phyloP scores from a whole-genome alignment of 2,797 vertebrate genomes.

The Buphagus erythrorhynchus region DNA sequence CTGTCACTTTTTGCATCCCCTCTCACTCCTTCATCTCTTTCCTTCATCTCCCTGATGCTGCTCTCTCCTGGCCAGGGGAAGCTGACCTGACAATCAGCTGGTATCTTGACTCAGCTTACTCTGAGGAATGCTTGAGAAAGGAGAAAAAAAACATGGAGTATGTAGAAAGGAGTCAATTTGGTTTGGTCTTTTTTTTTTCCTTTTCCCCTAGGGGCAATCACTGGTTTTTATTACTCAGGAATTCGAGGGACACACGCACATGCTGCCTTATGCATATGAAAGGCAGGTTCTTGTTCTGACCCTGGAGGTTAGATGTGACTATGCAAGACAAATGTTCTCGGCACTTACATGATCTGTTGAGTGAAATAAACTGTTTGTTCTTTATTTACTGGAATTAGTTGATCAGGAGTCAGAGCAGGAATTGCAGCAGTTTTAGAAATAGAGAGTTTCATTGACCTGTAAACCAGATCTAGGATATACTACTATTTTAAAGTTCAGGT shows the following conservation, averaged over 20 bases:
- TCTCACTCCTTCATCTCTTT: background rate
- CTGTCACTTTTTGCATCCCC: background rate
- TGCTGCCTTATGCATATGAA: constrained; percentile 50
- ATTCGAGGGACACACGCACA: constrained; percentile 48
- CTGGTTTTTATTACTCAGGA: constrained; percentile 71
- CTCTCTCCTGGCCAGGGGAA: background rate
- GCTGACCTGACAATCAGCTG: background rate
- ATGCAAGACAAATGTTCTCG: background rate
- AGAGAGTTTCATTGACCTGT: background rate
- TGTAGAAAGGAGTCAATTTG: background rate
- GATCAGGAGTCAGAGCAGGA: background rate
- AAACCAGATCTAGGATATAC: background rate
- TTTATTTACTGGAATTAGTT: background rate
- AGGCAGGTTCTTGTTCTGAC: constrained; percentile 36
- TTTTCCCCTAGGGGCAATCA: constrained; percentile 1
- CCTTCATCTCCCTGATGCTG: background rate
- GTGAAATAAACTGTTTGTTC: background rate
- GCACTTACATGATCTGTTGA: background rate
- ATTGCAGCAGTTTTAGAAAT: background rate
- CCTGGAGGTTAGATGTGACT: constrained; percentile 36
- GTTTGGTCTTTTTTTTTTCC: background rate
- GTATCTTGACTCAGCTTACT: background rate
- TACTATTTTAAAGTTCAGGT: background rate
- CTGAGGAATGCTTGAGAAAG: background rate
- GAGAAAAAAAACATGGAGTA: accelerated